These are phyloP conservation scores for Pycnonotus jocosus DNA, from an alignment of 2,113 vertebrate species.

Conservation along the genomic window DNA sequence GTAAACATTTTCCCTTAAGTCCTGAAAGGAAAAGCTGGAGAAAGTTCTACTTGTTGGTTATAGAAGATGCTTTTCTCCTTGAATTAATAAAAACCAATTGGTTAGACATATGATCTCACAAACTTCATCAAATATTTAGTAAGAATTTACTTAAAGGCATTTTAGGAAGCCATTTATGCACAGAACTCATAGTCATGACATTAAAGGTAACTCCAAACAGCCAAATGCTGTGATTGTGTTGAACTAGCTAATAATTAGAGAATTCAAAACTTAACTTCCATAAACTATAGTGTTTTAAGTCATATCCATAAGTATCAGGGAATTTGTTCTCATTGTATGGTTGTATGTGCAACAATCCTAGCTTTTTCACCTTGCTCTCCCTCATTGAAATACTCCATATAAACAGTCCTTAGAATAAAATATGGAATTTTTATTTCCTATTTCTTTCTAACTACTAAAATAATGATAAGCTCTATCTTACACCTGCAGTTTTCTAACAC, in stretches of 20 bases:
- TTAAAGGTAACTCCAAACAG: neutral
- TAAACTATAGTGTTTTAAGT: neutral
- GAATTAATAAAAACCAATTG: neutral
- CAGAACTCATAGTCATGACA: neutral
- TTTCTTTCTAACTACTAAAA: neutral
- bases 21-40: neutral
- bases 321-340: neutral
- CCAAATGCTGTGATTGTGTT: neutral
- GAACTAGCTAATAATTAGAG: neutral
- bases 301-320: neutral
- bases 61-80: neutral
- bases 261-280: neutral
- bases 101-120: neutral
- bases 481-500: neutral
- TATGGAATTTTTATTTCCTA: neutral
- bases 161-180: neutral
- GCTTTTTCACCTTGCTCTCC: neutral
- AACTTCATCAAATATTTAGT: neutral
- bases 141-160: neutral
- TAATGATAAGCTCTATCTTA: neutral
- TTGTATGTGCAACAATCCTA: fast-evolving
- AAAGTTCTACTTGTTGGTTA: neutral
- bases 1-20: neutral
- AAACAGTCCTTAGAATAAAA: neutral
- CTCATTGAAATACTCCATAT: neutral